These are phyloP conservation scores for Seira musarum DNA, from an alignment of 2,888 invertebrate genomes.

Conservation along the genomic window DNA sequence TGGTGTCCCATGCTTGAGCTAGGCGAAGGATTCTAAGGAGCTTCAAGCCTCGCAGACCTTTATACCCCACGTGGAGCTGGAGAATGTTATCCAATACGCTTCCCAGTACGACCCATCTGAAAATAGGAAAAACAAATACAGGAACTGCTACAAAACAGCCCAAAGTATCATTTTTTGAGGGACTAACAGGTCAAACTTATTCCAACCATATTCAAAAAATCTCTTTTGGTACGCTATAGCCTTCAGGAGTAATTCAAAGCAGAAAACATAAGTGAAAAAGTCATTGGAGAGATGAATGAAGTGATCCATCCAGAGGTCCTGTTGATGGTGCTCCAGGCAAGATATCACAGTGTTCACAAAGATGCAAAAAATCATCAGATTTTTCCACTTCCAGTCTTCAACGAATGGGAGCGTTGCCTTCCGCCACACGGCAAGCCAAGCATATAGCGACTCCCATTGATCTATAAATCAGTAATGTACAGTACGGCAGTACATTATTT, in stretches of 20 bases:
- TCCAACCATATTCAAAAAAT: slow-evolving; percentile 95
- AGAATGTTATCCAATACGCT: slow-evolving; percentile 16
- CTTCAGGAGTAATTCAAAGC: slow-evolving; percentile 93
- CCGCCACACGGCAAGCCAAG: slow-evolving; percentile 7
- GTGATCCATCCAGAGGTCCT: slow-evolving; percentile 15
- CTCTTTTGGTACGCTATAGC: slow-evolving; percentile 93
- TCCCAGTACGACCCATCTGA: not conserved
- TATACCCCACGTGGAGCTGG: not conserved
- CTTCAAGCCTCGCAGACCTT: slow-evolving; percentile 14
- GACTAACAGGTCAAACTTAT: slow-evolving; percentile 96
- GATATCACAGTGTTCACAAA: slow-evolving; percentile 21
- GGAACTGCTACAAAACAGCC: too few relatives aligned
- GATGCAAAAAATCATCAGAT: slow-evolving; percentile 25
- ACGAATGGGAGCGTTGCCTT: not conserved
- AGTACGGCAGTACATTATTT: not conserved
- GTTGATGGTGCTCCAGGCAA: slow-evolving; percentile 23
- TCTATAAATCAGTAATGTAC: not conserved
- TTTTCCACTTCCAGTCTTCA: slow-evolving; percentile 18
- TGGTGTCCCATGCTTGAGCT: slow-evolving; percentile 98
- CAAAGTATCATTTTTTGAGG: slow-evolving; percentile 85
- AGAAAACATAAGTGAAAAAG: slow-evolving; percentile 97
- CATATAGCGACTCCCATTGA: slow-evolving; percentile 3
- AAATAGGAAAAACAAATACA: not conserved
- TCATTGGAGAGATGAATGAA: slow-evolving; percentile 72
- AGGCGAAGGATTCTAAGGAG: slow-evolving; percentile 93